Percentiles rank a stretch among this genome's conserved stretches.
Conservation (phyloP, 2,888 invertebrate genomes). For the Yponomeuta cagnagella region DNA sequence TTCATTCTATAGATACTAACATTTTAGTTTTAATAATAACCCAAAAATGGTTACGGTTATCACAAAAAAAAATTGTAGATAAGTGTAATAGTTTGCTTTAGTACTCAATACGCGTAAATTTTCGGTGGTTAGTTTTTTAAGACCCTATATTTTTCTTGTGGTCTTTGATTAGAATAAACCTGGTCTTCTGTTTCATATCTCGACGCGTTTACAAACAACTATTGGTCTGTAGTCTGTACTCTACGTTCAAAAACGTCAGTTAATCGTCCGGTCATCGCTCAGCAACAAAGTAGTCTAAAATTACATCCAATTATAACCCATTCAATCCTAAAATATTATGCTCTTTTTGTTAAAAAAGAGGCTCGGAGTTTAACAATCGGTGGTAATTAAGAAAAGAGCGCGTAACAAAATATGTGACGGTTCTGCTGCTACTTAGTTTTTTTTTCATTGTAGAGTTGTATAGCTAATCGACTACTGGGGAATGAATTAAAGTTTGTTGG, state of each 20-base stretch:
- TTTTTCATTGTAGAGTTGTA: constrained; percentile 36
- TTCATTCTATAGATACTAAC: too few species aligned
- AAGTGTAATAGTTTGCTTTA: too few species aligned
- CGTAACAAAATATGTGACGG: constrained; percentile 64
- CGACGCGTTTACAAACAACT: too few species aligned
- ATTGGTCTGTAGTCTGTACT: constrained; percentile 14
- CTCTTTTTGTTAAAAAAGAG: constrained; percentile 42
- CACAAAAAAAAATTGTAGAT: too few species aligned
- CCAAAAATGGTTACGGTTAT: too few species aligned
- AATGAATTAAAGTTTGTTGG: neutral
- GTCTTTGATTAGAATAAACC: too few species aligned
- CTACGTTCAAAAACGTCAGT: constrained; percentile 55
- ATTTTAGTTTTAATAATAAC: too few species aligned
- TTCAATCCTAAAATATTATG: constrained; percentile 60
- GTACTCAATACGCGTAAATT: too few species aligned
- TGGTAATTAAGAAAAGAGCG: constrained; percentile 67
- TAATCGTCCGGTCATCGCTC: constrained; percentile 53
- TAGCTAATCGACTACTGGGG: constrained; percentile 38
- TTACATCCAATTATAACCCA: constrained; percentile 74
- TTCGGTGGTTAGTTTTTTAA: too few species aligned
- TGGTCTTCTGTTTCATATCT: too few species aligned
- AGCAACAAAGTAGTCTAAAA: constrained; percentile 68
- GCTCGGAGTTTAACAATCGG: constrained; percentile 54
- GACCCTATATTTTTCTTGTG: too few species aligned
- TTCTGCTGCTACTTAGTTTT: constrained; percentile 44